Evolutionary conservation across 2,888 invertebrate genomes (phyloP), one percentile per base, ranked within the genome.

Genomic region (Coremacera marginata): DNA sequence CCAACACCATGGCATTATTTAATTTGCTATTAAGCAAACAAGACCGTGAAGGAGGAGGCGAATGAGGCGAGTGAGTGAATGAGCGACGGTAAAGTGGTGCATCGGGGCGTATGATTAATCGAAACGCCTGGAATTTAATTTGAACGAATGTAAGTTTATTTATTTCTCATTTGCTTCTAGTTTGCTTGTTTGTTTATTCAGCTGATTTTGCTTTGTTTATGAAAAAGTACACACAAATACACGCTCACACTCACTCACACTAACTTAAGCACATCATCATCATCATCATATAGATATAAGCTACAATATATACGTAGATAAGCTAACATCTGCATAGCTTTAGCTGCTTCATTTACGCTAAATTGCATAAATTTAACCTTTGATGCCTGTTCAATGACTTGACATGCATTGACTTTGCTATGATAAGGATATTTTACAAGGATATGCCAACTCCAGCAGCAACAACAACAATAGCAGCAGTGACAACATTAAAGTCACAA

Each of bases 101-200:
- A 62, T 49, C 72, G 49, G 31, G 31, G n/a, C 73, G 34, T 34
- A 73, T 73, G 62, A 73, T 73, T 73, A 73, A 73, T 73, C 65
- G 73, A 63, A 73, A 27, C 73, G 31, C 14, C 49, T 31, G 63
- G 51, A 63, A 65, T 73, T 73, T 63, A 31, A 63, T 65, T 73
- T 73, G 31, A 71, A 57, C 31, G n/a, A 7, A 37, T 34, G 25
- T 8, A 60, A 57, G 34, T 57, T 71, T 37, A 71, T 49, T 52
- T 73, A 22, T 73, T 73, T 31, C 49, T 63, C 72, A 73, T 73
- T 72, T 60, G n/a, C 14, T 16, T 65, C 31, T 16, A n/a, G n/a
- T n/a, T 0, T n/a, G 34, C 7, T 63, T 31, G 34, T 11, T 49
- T 62, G 34, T 70, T 55, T 55, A 27, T 70, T 70, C 37, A 27